Percentiles rank a stretch among this genome's conserved stretches.
These are phyloP conservation scores for Epicampocera succincta DNA, from an alignment of 2,888 invertebrate genomes.

Conservation along the genomic window DNA sequence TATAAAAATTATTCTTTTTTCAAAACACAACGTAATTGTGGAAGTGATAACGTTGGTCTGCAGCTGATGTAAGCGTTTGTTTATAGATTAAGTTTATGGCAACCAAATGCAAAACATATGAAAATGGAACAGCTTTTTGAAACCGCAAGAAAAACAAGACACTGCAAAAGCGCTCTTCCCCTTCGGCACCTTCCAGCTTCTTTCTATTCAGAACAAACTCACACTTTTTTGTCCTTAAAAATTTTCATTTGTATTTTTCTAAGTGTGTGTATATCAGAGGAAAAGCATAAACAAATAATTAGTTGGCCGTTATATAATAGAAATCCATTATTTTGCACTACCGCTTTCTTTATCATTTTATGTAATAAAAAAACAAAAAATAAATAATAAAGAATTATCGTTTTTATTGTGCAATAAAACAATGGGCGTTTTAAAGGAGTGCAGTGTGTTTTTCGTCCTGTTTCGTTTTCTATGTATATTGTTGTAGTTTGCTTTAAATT, in stretches of 20 bases:
- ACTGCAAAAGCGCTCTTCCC: constrained; percentile 13
- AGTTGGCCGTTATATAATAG: constrained; percentile 38
- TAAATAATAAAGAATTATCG: constrained; percentile 42
- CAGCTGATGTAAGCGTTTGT: constrained; percentile 22
- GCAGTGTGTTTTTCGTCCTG: constrained; percentile 7
- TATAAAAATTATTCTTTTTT: no score
- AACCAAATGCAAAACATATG: constrained; percentile 15
- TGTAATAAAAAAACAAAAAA: constrained; percentile 26
- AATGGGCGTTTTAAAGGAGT: constrained; percentile 52
- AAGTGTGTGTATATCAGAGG: not conserved
- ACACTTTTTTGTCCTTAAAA: not conserved
- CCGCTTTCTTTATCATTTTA: constrained; percentile 22
- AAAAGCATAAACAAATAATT: not conserved
- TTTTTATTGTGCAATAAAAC: constrained; percentile 44
- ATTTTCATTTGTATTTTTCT: not conserved
- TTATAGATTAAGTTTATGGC: not conserved
- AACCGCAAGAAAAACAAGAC: constrained; percentile 1
- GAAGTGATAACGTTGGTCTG: constrained; percentile 39
- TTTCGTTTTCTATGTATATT: constrained; percentile 17
- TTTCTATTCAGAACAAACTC: not conserved
- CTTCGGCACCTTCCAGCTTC: not conserved
- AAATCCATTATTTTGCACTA: constrained; percentile 16
- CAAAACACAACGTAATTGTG: no score
- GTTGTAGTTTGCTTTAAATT: constrained; percentile 31
- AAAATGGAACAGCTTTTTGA: constrained; percentile 30